Percentiles rank a stretch among this genome's conserved stretches.
Evolutionary conservation across 1,140 invertebrate species (phyloP).

Genomic region (Venustaconcha ellipsiformis): DNA sequence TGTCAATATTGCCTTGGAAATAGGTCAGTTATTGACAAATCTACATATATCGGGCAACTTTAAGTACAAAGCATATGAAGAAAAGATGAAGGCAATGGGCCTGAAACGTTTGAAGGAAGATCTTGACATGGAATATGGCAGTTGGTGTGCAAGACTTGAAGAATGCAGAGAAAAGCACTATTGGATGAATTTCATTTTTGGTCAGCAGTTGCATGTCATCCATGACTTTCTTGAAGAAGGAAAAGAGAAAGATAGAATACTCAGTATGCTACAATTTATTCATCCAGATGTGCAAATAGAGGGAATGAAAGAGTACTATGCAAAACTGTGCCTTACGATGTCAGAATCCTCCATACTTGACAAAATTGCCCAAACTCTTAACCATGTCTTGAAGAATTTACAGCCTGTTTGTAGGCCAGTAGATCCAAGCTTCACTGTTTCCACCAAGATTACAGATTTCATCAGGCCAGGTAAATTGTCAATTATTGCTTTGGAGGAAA

Average conservation of each 20-base stretch:
- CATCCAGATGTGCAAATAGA: conserved; percentile 5
- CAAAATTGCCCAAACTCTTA: too few species aligned
- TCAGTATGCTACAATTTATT: conserved; percentile 17
- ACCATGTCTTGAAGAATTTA: too few species aligned
- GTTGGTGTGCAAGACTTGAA: conserved; percentile 7
- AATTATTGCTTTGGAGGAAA: conserved; percentile 26
- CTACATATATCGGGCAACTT: conserved; percentile 25
- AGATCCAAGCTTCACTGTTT: too few species aligned
- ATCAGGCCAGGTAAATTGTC: conserved; percentile 15
- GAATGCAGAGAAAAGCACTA: conserved; percentile 15
- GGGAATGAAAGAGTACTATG: too few species aligned
- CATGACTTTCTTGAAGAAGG: conserved; percentile 20
- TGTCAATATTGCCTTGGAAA: conserved; percentile 18
- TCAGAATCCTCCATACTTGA: too few species aligned
- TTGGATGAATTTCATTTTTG: conserved; percentile 29
- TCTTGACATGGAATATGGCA: conserved; percentile 1
- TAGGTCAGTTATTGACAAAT: conserved; percentile 7
- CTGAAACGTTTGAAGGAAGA: neutral
- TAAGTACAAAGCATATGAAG: conserved; percentile 11
- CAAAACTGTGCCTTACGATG: too few species aligned
- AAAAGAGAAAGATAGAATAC: neutral
- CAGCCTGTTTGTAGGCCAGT: too few species aligned
- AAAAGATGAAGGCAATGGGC: conserved; percentile 1
- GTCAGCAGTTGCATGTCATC: conserved; percentile 15
- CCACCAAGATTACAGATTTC: too few species aligned